A percentile compares a stretch with the other conserved stretches of the same genome.
Conservation (phyloP, 2,888 invertebrate species). For the Leptinotarsa rubiginosa region DNA sequence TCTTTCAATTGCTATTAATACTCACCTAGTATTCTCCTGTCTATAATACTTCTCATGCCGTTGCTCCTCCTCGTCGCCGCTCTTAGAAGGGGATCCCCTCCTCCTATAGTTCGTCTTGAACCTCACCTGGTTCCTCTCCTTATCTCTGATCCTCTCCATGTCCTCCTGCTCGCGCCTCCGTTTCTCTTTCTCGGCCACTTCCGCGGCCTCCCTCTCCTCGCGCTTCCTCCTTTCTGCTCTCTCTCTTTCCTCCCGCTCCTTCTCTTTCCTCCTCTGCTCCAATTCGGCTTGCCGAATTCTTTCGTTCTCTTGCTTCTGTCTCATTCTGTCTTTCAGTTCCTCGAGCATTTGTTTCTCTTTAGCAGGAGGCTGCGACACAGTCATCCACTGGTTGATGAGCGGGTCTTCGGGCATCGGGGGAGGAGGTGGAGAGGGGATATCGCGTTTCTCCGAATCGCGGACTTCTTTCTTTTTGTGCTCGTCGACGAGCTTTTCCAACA, state of each 20-base stretch:
- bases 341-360: conserved; percentile 67
- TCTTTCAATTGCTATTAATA: not conserved
- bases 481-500: conserved; percentile 66
- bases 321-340: conserved; percentile 68
- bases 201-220: conserved; percentile 58
- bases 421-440: not conserved
- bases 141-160: conserved; percentile 60
- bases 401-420: conserved; percentile 54
- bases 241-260: conserved; percentile 60
- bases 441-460: conserved; percentile 34
- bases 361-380: conserved; percentile 59
- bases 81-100: conserved; percentile 38
- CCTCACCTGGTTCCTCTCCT: conserved; percentile 59
- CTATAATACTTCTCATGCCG: conserved; percentile 32
- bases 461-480: conserved; percentile 65
- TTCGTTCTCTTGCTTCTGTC: conserved; percentile 68
- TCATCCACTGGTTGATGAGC: conserved; percentile 70
- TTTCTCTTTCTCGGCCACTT: conserved; percentile 56
- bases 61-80: conserved; percentile 46
- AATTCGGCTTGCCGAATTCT: conserved; percentile 60
- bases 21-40: conserved; percentile 36
- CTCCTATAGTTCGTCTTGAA: conserved; percentile 58
- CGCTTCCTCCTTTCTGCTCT: conserved; percentile 61
- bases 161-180: conserved; percentile 61
- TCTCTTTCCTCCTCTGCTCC: conserved; percentile 60